Percentiles rank a stretch among this genome's conserved stretches.
Evolutionary conservation across 2,888 invertebrate genomes (phyloP).

Genomic region (Seira sanloemensis): DNA sequence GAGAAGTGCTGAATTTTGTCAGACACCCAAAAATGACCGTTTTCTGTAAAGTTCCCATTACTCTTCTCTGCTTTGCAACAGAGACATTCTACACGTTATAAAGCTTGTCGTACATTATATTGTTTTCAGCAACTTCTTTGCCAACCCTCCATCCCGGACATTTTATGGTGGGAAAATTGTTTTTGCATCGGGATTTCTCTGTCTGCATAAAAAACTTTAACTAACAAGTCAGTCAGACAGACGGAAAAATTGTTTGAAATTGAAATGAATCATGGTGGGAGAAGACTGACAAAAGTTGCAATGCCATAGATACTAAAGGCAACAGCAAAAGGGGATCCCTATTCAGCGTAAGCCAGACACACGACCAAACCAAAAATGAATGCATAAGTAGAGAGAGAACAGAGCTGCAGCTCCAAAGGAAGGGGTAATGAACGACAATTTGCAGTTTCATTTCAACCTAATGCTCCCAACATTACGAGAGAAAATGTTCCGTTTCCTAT

Average conservation of each 20-base stretch:
- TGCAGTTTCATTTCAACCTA: slow-evolving; percentile 50
- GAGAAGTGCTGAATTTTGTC: not conserved
- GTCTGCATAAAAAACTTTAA: not conserved
- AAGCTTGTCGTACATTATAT: no score
- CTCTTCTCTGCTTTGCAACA: no score
- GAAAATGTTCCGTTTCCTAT: not conserved
- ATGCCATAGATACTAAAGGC: no score
- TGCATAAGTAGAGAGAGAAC: not conserved
- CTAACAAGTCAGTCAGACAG: slow-evolving; percentile 26
- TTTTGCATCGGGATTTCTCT: not conserved
- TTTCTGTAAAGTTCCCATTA: no score
- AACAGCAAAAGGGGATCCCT: no score
- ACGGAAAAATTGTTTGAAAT: slow-evolving; percentile 42
- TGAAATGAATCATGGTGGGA: slow-evolving; percentile 42
- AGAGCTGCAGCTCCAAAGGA: slow-evolving; percentile 12
- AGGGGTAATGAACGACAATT: slow-evolving; percentile 62
- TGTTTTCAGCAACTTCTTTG: not conserved
- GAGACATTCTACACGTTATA: no score
- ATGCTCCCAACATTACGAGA: not conserved
- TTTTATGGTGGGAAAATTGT: slow-evolving; percentile 12
- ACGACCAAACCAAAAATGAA: slow-evolving; percentile 43
- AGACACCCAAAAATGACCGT: no score
- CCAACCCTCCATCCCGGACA: not conserved
- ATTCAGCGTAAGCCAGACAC: slow-evolving; percentile 51
- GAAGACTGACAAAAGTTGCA: slow-evolving; percentile 7